phyloP scores from a whole-genome alignment of 2,888 invertebrate genomes.

The Anarsia innoxiella region DNA sequence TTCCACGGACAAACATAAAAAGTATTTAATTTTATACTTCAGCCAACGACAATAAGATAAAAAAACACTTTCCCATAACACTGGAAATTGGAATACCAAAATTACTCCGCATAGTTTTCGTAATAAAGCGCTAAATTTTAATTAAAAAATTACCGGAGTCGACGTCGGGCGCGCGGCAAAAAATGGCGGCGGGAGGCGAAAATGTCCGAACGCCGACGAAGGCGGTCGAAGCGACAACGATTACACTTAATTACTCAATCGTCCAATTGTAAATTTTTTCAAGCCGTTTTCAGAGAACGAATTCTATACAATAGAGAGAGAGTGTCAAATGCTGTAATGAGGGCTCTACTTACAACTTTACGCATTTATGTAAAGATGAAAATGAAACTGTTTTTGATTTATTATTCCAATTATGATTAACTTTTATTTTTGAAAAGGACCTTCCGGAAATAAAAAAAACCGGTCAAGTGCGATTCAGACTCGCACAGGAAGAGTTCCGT shows the following conservation, averaged over 20 bases:
- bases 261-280: slow-evolving; percentile 40
- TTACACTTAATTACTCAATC: slow-evolving; percentile 58
- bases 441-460: no score
- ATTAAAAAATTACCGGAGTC: slow-evolving; percentile 52
- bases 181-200: slow-evolving; percentile 39
- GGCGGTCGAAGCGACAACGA: slow-evolving; percentile 34
- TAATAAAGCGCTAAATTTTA: slow-evolving; percentile 64
- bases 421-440: no score
- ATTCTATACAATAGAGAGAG: slow-evolving; percentile 2
- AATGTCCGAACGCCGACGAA: slow-evolving; percentile 42
- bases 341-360: no score
- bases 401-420: no score
- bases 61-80: slow-evolving; percentile 26
- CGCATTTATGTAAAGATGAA: no score
- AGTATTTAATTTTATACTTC: no score
- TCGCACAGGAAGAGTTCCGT: no score
- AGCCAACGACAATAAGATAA: no score
- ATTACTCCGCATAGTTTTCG: slow-evolving; percentile 63
- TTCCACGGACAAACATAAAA: no score
- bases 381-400: no score
- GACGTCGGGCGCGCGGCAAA: slow-evolving; percentile 39
- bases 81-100: slow-evolving; percentile 21
- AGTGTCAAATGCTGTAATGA: slow-evolving; percentile 3
- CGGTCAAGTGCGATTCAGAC: no score
- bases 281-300: slow-evolving; percentile 8